Conservation (phyloP, 2,797 vertebrate species). For the Bradypodion pumilum region DNA sequence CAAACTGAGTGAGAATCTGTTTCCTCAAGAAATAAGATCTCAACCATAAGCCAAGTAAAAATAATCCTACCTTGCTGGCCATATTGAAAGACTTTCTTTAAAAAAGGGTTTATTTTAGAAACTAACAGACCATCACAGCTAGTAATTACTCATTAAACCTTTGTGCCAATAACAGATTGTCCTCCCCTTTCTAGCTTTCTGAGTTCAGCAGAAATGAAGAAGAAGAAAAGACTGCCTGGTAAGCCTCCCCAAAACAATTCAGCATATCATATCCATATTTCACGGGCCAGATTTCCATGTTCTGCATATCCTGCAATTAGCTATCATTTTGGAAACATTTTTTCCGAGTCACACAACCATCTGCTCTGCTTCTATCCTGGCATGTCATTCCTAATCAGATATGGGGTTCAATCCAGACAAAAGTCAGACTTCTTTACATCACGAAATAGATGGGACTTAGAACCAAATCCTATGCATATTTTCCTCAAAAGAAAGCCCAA, state of each 20-base stretch:
- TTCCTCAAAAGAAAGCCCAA: neutral
- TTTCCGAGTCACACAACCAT: neutral
- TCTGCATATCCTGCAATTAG: constrained; percentile 14
- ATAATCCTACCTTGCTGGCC: neutral
- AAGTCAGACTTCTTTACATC: neutral
- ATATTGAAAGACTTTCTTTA: neutral
- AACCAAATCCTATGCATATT: neutral
- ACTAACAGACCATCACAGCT: constrained; percentile 28
- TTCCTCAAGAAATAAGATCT: neutral
- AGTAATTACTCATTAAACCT: constrained; percentile 15
- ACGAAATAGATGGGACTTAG: neutral
- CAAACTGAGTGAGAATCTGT: neutral
- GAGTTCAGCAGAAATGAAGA: constrained; percentile 32
- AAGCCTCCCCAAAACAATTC: neutral
- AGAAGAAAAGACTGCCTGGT: constrained; percentile 29
- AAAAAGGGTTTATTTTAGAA: constrained; percentile 25
- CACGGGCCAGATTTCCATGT: neutral
- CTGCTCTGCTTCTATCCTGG: neutral
- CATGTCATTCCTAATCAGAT: neutral
- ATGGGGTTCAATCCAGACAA: neutral
- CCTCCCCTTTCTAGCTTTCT: constrained; percentile 25
- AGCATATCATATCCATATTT: neutral
- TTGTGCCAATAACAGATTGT: constrained; percentile 1
- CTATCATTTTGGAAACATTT: neutral
- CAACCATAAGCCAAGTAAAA: neutral